phyloP scores from a whole-genome alignment of 2,797 vertebrate genomes.

The Bovichtus diacanthus region DNA sequence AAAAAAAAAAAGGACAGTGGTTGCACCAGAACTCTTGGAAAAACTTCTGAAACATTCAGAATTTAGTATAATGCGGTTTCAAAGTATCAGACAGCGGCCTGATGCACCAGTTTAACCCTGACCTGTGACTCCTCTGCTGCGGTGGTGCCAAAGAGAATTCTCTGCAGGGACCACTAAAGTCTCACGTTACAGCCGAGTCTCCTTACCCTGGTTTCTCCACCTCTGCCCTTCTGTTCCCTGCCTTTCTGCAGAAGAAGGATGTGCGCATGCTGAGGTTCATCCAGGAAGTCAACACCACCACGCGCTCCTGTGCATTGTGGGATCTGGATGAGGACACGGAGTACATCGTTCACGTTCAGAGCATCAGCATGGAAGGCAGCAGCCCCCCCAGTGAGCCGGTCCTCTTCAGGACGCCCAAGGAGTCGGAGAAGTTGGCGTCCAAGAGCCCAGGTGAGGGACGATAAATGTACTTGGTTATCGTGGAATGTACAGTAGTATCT shows the following conservation, averaged over 20 bases:
- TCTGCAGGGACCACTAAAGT: slow-evolving; percentile 25
- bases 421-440: slow-evolving; percentile 94
- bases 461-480: neutral
- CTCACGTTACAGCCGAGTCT: slow-evolving; percentile 5
- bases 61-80: neutral
- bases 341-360: slow-evolving; percentile 95
- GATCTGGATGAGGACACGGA: slow-evolving; percentile 96
- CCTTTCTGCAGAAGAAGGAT: slow-evolving; percentile 90
- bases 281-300: slow-evolving; percentile 98
- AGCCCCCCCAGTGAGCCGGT: slow-evolving; percentile 94
- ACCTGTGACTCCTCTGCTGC: slow-evolving; percentile 18
- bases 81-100: neutral
- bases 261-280: slow-evolving; percentile 96
- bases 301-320: slow-evolving; percentile 95
- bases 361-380: slow-evolving; percentile 95
- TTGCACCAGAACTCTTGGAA: neutral
- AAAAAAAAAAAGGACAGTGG: neutral
- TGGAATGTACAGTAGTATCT: neutral
- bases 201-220: neutral
- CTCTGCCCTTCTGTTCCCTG: neutral
- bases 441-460: slow-evolving; percentile 91
- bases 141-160: slow-evolving; percentile 24
- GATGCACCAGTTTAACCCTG: slow-evolving; percentile 24
- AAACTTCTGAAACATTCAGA: neutral
- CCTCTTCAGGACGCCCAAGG: slow-evolving; percentile 93